Evolutionary conservation across 2,888 invertebrate species (phyloP).

Genomic region (Lingula anatina): DNA sequence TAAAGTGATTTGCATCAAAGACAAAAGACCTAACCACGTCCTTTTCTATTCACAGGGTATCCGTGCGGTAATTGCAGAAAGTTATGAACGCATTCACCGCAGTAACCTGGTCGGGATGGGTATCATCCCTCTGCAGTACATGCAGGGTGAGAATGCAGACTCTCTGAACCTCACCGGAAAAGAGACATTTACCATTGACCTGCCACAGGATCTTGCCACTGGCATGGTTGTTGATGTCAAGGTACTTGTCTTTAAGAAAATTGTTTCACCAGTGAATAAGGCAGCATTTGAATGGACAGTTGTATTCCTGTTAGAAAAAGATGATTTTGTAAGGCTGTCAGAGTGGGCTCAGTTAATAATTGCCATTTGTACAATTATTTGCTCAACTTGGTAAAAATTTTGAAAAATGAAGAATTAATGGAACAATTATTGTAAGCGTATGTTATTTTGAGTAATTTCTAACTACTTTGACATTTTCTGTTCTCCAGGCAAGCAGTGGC

Average conservation of each 20-base stretch:
- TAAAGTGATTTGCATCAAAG: not conserved
- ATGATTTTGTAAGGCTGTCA: too few relatives aligned
- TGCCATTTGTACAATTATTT: too few relatives aligned
- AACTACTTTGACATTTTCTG: too few relatives aligned
- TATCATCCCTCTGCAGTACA: constrained; percentile 87
- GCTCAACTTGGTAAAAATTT: too few relatives aligned
- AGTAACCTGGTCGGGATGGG: constrained; percentile 99
- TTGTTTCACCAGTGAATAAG: too few relatives aligned
- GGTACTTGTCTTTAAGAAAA: constrained; percentile 58
- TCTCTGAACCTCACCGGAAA: constrained; percentile 74
- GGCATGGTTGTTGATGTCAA: constrained; percentile 69
- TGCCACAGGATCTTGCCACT: constrained; percentile 69
- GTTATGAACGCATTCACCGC: constrained; percentile 94
- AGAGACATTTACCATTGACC: constrained; percentile 69
- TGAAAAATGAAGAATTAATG: too few relatives aligned
- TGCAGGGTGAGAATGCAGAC: constrained; percentile 74
- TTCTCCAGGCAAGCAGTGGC: constrained; percentile 39
- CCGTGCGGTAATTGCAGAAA: constrained; percentile 92
- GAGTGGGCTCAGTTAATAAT: too few relatives aligned
- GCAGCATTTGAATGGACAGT: too few relatives aligned
- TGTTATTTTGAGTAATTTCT: too few relatives aligned
- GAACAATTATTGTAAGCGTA: too few relatives aligned
- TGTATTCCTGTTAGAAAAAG: too few relatives aligned
- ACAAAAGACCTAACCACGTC: too few relatives aligned
- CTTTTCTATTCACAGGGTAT: constrained; percentile 72